Evolutionary conservation across 2,888 invertebrate species (phyloP), one percentile per base, ranked within the genome.

Genomic region (Belgica antarctica): DNA sequence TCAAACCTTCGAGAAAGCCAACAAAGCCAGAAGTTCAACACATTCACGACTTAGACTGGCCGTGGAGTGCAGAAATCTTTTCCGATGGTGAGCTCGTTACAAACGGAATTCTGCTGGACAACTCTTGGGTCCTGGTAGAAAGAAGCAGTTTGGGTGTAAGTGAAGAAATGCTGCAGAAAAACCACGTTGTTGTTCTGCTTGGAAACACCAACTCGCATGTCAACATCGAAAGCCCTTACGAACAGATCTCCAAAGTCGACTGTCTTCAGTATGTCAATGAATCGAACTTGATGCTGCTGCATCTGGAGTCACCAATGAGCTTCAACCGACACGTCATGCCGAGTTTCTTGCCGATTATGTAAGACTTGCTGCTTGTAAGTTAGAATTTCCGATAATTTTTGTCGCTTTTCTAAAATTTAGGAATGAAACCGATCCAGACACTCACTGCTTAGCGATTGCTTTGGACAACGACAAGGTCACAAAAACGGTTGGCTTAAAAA

Each of bases 1-100:
- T 72, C 81, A 81, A 73, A 75, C 77, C 1, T 81, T 80, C 22
- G 4, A n/a, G n/a, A n/a, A 66, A 46, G 8, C 7, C 5, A 24
- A 22, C n/a, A 25, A 25, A 12, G 15, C 5, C 19, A 8, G 27
- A 59, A 10, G 15, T 10, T n/a, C 24, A 34, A 36, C 24, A 61
- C 46, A 25, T 61, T 3, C 22, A 77, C 28, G 75, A 77, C 27
- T 80, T 81, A 73, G 74, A 79, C 71, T 86, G 87, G 83, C 89
- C 90, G 0, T 92, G 92, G 92, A 80, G 86, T 74, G 89, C 86
- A 0, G 87, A 88, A 74, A 81, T 93, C 66, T 89, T 85, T 77
- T 81, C 84, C 0, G 86, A 91, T 75, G 92, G 92, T 1, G 77
- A 80, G 71, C 87, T 87, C 72, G 84, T 80, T 74, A 91, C 92